A percentile compares a stretch with the other conserved stretches of the same genome.
These are phyloP conservation scores for Vespertilio murinus DNA, from an alignment of 2,797 vertebrate species.

Conservation along the genomic window DNA sequence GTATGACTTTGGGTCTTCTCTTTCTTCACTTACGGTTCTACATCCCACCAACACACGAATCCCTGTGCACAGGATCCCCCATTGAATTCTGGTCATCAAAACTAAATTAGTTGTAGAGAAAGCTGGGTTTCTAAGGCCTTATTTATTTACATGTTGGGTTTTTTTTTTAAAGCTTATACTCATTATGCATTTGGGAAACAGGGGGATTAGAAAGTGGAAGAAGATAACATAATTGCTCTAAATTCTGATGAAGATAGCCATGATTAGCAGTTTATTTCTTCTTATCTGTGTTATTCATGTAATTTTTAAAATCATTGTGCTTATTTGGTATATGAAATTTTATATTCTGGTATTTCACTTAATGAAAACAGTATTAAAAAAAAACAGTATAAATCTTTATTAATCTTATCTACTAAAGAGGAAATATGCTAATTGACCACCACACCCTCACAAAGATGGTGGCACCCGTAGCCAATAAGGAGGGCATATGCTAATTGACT, in stretches of 20 bases:
- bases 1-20: background rate
- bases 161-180: background rate
- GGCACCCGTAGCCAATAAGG: no score
- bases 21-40: background rate
- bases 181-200: background rate
- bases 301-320: no score
- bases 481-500: no score
- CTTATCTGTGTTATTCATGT: no score
- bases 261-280: no score
- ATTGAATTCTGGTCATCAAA: background rate
- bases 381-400: no score
- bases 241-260: no score
- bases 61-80: background rate
- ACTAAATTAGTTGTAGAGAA: background rate
- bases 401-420: no score
- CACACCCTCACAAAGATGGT: no score
- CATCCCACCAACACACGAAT: background rate
- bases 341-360: background rate
- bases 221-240: background rate
- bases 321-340: background rate
- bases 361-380: background rate
- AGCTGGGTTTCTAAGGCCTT: background rate
- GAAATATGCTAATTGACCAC: no score
- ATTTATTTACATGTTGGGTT: background rate
- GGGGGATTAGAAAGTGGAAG: background rate